Evolutionary conservation across 2,888 invertebrate species (phyloP), one percentile per base, ranked within the genome.

Genomic region (Latheticus oryzae): DNA sequence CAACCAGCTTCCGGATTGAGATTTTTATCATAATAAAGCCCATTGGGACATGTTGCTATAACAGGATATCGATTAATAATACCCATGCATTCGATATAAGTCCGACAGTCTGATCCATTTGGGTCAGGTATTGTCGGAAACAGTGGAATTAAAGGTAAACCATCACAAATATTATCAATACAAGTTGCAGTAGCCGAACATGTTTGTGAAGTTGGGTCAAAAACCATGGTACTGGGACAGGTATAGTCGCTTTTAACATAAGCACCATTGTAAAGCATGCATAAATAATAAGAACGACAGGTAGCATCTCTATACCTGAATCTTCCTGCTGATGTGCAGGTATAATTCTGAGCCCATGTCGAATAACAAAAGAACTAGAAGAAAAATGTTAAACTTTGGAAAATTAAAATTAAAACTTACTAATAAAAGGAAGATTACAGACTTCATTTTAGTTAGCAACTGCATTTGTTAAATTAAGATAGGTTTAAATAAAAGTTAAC

Each of bases 201-300:
- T 9, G 30, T 43, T 23, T 61, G 61, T 19, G 26, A 45, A 1
- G 58, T 50, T 16, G 47, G 43, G 33, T 61, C 45, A 23, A 61
- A 61, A 16, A 45, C 47, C 30, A 37, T 53, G 24, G 26, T 58
- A 16, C 42, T 50, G 5, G 61, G 61, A 33, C 58, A 60, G 33
- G 59, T 60, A 48, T 61, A 61, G 50, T 61, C 45, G 35, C 58
- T 59, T 35, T 50, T 54, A 1, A 61, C 55, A 16, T 47, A 61
- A 8, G 19, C 48, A 1, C 59, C 56, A 19, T 52, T 55, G 42
- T 60, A 60, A 12, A 26, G 28, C 1, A 26, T 48, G 21, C 61
- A 61, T 8, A 61, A 33, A 33, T 61, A 61, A 26, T 56, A 61
- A 3, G 55, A 37, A 12, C 61, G 35, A 19, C 61, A 61, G 9